Base-by-base conservation (phyloP, 2,113 vertebrate species). In the Bubo blakistoni region DNA sequence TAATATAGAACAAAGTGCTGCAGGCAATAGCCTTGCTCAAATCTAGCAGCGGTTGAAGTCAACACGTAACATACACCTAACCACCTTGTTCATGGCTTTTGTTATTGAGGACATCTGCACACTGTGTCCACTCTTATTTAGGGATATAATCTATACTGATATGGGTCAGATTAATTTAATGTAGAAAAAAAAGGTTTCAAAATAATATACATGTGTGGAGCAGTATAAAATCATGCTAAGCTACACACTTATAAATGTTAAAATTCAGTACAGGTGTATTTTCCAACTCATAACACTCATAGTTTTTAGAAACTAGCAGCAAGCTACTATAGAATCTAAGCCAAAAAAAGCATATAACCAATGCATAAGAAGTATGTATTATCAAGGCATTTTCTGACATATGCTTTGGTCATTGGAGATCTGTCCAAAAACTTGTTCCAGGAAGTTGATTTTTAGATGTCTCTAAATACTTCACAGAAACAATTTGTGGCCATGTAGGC, bases 1-100 rank as follows among this genome's bases (percentile, higher is more conserved):
- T 46, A 92, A 93, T 76, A 95, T 85, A 83, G 97, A 97, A 95
- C 74, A 78, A 19, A 97, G 44, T 9, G 94, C 97, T 96, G 86
- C 13, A 7, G 95, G 95, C 87, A 95, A 92, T 24, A 42, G 86
- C 88, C 90, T 93, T 94, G 90, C 91, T 97, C 77, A 93, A 91
- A 96, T 97, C 86, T 88, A 77, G 42, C 38, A 81, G 80, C 30
- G 49, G 58, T 52, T 96, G 70, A 73, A 97, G 94, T 93, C 93
- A 97, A 96, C 85, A 86, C 52, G 47, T 73, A 92, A 86, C 66
- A 65, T 85, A 91, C 86, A 95, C 69, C 32, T n/a, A 81, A 96
- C 83, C 67, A 96, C 88, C 90, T 94, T 70, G 80, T 90, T 96
- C 92, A 95, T 2, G 1, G 81, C 71, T 97, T 97, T 97, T 95